phyloP scores from a whole-genome alignment of 2,113 vertebrate genomes.

The Anser cygnoides region DNA sequence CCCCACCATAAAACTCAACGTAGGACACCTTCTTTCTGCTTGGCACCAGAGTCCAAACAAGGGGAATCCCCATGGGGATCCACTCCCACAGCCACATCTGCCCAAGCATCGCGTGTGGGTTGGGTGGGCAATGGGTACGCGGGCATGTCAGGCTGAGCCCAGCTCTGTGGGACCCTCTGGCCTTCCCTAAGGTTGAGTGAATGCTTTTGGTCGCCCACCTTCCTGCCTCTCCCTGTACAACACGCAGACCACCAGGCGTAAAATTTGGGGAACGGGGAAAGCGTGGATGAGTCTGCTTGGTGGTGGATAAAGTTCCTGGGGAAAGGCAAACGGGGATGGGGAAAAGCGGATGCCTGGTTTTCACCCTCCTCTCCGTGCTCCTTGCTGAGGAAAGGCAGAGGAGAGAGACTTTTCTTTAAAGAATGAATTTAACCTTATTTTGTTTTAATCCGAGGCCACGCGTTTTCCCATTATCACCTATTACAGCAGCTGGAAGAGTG shows the following conservation, averaged over 20 bases:
- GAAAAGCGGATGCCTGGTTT: background rate
- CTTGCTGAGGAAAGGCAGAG: background rate
- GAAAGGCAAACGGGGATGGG: background rate
- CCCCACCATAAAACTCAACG: background rate
- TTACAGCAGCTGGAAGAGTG: background rate
- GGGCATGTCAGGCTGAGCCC: background rate
- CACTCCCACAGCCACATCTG: background rate
- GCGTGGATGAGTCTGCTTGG: background rate
- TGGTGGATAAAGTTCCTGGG: background rate
- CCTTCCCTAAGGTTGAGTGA: background rate
- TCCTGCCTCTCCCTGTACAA: background rate
- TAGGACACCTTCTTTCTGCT: background rate
- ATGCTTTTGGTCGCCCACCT: background rate
- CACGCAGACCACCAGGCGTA: rapidly evolving
- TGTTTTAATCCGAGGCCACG: background rate
- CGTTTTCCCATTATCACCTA: background rate
- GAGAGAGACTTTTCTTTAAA: background rate
- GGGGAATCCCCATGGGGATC: background rate
- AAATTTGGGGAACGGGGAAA: background rate
- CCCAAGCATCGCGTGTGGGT: rapidly evolving
- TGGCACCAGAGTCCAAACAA: background rate
- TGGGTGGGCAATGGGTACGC: background rate
- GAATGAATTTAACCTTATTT: background rate
- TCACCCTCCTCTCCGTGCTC: background rate
- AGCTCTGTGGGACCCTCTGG: background rate